These are phyloP conservation scores for Aphidius gifuensis DNA, from an alignment of 1,140 invertebrate species.

Conservation along the genomic window DNA sequence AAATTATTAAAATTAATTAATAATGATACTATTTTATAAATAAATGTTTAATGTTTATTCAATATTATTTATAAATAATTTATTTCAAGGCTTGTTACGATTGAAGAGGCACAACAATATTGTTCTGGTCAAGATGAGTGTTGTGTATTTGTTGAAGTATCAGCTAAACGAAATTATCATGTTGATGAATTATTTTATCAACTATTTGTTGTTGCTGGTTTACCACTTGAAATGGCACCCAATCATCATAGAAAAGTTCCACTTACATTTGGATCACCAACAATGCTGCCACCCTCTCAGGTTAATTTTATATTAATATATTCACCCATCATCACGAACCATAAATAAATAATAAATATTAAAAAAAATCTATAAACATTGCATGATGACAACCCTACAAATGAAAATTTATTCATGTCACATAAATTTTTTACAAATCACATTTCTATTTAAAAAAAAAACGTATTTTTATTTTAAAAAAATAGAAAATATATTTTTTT, in stretches of 20 bases:
- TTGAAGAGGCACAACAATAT: constrained; percentile 69
- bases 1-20: too few relatives aligned
- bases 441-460: too few relatives aligned
- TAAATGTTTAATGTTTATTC: too few relatives aligned
- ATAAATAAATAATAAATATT: neutral
- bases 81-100: constrained; percentile 59
- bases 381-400: too few relatives aligned
- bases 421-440: too few relatives aligned
- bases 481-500: too few relatives aligned
- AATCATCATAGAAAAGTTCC: constrained; percentile 75
- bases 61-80: too few relatives aligned
- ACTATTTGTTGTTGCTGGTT: constrained; percentile 73
- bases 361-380: neutral
- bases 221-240: constrained; percentile 84
- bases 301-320: constrained; percentile 35
- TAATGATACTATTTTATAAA: too few relatives aligned
- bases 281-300: constrained; percentile 64
- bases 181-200: constrained; percentile 80
- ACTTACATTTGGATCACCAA: constrained; percentile 65
- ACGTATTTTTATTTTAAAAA: too few relatives aligned
- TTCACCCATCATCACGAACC: too few relatives aligned
- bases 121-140: constrained; percentile 68
- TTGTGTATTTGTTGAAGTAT: constrained; percentile 78
- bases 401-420: too few relatives aligned
- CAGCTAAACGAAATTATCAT: constrained; percentile 73